A percentile compares a stretch with the other conserved stretches of the same genome.
Conservation (phyloP, 2,888 invertebrate genomes). For the Lasioglossum oenotherae region DNA sequence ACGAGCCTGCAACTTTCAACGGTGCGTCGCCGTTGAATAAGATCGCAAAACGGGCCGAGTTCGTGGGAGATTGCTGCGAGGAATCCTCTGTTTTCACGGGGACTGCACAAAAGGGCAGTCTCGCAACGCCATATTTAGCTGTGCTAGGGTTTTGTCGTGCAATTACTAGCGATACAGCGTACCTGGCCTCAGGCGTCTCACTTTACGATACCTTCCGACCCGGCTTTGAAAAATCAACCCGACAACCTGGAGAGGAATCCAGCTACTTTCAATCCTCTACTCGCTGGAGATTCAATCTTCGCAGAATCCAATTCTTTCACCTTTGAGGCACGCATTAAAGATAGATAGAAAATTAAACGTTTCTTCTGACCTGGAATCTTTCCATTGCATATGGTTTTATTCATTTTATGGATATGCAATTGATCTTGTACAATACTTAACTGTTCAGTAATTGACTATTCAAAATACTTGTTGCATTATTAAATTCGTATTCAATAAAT, state of each 20-base stretch:
- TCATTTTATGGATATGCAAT: too few relatives aligned
- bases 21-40: slow-evolving; percentile 44
- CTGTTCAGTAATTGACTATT: too few relatives aligned
- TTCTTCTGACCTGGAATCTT: too few relatives aligned
- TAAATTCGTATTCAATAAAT: too few relatives aligned
- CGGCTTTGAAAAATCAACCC: neutral
- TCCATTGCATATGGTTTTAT: too few relatives aligned
- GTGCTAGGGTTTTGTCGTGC: slow-evolving; percentile 9
- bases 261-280: neutral
- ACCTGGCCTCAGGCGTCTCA: neutral
- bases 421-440: too few relatives aligned
- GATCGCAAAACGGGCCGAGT: slow-evolving; percentile 56
- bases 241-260: neutral
- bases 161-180: neutral
- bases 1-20: slow-evolving; percentile 29
- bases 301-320: neutral
- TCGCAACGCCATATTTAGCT: slow-evolving; percentile 36
- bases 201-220: neutral
- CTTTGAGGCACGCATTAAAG: neutral
- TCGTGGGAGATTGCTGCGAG: slow-evolving; percentile 65
- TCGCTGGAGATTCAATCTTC: neutral
- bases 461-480: too few relatives aligned
- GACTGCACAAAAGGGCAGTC: slow-evolving; percentile 45
- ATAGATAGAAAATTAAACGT: too few relatives aligned
- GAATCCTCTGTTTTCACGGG: slow-evolving; percentile 54